Base-by-base conservation (phyloP, 2,113 vertebrate species). In the Melospiza georgiana region DNA sequence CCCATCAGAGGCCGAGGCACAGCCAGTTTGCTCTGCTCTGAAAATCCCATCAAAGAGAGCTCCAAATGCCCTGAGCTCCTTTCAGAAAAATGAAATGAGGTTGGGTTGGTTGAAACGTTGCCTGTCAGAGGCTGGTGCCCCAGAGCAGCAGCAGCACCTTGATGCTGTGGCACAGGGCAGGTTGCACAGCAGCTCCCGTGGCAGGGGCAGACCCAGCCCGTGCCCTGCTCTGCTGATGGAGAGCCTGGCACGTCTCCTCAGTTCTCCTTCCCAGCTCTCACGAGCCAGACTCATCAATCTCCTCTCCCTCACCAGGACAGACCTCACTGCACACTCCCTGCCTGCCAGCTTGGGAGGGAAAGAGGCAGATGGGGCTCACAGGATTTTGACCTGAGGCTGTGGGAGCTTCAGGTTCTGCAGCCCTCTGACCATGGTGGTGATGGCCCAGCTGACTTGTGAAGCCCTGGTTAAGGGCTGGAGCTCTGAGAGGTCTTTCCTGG, bases 261-360 rank as follows among this genome's bases (percentile, higher is more conserved):
- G 78, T 52, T 96, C 93, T 54, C 74, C 73, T 65, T 61, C 95
- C 93, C 91, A 85, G 95, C 71, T 87, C 85, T 93, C 75, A n/a
- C 2, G 33, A 94, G 90, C 87, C 92, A 95, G 74, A 61, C 66
- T 94, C 94, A 87, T 94, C 79, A 96, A 94, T 90, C 90, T 76
- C 84, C 82, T 91, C 74, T 61, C 57, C 66, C 81, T 91, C 19
- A 85, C 35, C 69, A 13, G 18, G 69, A n/a, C 21, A 84, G 19
- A 67, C 74, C 84, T 84, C 9, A 0, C 35, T 79, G 10, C 62
- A 25, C 31, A 1, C 39, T 78, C 62, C 27, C 69, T 72, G 77
- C 66, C 68, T n/a, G 92, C 87, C 74, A 68, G 78, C 54, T 68
- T 48, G 2, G 21, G 17, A 68, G 83, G 0, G 0, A 59, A 62